phyloP scores from a whole-genome alignment of 2,888 invertebrate species.

The Philonicus albiceps region DNA sequence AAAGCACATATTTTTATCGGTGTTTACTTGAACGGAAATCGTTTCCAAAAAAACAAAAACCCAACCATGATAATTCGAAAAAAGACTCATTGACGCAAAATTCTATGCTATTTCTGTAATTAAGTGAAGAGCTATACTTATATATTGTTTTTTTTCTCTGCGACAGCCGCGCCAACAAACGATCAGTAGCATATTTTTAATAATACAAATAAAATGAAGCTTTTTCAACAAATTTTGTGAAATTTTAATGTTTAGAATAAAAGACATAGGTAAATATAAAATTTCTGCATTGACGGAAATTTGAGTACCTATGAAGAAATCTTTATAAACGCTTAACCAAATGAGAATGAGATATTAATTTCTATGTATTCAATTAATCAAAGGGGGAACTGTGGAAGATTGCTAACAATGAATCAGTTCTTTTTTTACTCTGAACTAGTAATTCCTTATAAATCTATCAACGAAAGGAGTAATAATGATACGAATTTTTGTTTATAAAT shows the following conservation, averaged over 20 bases:
- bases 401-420: neutral
- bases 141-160: neutral
- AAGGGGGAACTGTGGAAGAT: neutral
- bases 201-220: neutral
- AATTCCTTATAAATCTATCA: neutral
- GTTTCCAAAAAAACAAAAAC: neutral
- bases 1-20: neutral
- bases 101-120: conserved; percentile 30
- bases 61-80: neutral
- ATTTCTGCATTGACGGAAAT: neutral
- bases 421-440: neutral
- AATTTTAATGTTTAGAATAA: neutral
- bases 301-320: neutral
- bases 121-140: neutral
- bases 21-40: neutral
- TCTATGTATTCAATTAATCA: neutral
- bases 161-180: neutral
- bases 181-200: neutral
- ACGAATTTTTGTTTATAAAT: neutral
- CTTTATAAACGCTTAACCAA: neutral
- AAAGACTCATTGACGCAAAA: neutral
- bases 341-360: neutral
- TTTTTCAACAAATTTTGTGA: neutral
- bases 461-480: neutral
- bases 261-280: neutral